Percentiles rank a stretch among this genome's conserved stretches.
Evolutionary conservation across 2,113 vertebrate genomes (phyloP).

Genomic region (Bagarius yarrelli): DNA sequence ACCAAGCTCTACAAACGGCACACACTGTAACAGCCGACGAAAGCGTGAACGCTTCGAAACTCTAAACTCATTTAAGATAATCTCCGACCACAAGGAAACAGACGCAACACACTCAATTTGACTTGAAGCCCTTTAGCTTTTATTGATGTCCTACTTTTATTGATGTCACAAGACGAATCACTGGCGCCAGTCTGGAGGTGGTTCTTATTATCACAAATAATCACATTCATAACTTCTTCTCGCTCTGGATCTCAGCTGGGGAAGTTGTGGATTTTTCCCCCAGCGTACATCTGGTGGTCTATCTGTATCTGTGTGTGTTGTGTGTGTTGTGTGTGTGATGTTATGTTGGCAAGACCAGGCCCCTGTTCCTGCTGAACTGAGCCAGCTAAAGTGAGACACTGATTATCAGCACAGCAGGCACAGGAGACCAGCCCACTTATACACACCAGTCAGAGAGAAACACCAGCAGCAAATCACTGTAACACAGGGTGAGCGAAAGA

Average conservation of each 20-base stretch:
- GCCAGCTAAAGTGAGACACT: slow-evolving; percentile 81
- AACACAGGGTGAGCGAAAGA: slow-evolving; percentile 14
- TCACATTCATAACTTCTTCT: not conserved
- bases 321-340: slow-evolving; percentile 45
- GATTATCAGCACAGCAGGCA: slow-evolving; percentile 96
- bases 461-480: slow-evolving; percentile 32
- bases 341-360: slow-evolving; percentile 61
- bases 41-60: slow-evolving; percentile 8
- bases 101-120: slow-evolving; percentile 7
- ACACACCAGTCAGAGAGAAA: slow-evolving; percentile 44
- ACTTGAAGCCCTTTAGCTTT: slow-evolving; percentile 28
- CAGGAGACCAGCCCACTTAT: slow-evolving; percentile 78
- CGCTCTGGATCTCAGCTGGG: not conserved
- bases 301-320: slow-evolving; percentile 13
- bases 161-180: slow-evolving; percentile 16
- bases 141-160: slow-evolving; percentile 25
- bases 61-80: slow-evolving; percentile 13
- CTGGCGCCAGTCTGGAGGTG: not conserved
- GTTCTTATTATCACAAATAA: not conserved
- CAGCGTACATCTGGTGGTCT: not conserved
- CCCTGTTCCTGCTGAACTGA: slow-evolving; percentile 83
- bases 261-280: not conserved
- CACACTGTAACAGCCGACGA: not conserved
- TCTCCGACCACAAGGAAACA: slow-evolving; percentile 33
- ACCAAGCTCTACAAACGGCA: not conserved